phyloP scores from a whole-genome alignment of 2,113 vertebrate genomes.

The Columba livia region DNA sequence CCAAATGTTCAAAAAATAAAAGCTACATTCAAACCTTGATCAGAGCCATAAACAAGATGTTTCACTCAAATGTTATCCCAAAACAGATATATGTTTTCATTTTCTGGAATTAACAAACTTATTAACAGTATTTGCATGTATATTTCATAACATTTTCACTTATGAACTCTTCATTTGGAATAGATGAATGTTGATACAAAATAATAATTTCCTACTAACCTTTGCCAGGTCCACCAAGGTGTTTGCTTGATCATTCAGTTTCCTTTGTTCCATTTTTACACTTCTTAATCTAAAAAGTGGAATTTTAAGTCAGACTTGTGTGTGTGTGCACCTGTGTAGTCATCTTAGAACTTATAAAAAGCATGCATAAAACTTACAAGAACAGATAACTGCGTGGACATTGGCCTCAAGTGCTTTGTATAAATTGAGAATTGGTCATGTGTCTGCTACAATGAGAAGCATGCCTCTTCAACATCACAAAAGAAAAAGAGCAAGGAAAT shows the following conservation, averaged over 20 bases:
- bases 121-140: not conserved
- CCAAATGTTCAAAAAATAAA: not conserved
- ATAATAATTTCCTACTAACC: slow-evolving; percentile 74
- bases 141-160: not conserved
- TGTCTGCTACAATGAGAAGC: slow-evolving; percentile 77
- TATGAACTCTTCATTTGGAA: not conserved
- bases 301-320: slow-evolving; percentile 75
- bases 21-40: not conserved
- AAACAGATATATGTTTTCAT: not conserved
- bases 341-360: slow-evolving; percentile 26
- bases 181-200: not conserved
- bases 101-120: not conserved
- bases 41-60: not conserved
- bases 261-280: slow-evolving; percentile 98
- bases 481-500: slow-evolving; percentile 71
- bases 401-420: slow-evolving; percentile 64
- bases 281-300: slow-evolving; percentile 94
- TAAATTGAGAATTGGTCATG: slow-evolving; percentile 66
- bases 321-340: not conserved
- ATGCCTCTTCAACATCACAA: slow-evolving; percentile 78
- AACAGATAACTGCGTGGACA: slow-evolving; percentile 79
- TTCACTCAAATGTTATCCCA: not conserved
- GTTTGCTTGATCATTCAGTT: slow-evolving; percentile 96
- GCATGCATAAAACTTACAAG: slow-evolving; percentile 84
- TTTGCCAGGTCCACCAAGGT: slow-evolving; percentile 96